Evolutionary conservation across 2,113 vertebrate species (phyloP).

Genomic region (Semnornis frantzii): DNA sequence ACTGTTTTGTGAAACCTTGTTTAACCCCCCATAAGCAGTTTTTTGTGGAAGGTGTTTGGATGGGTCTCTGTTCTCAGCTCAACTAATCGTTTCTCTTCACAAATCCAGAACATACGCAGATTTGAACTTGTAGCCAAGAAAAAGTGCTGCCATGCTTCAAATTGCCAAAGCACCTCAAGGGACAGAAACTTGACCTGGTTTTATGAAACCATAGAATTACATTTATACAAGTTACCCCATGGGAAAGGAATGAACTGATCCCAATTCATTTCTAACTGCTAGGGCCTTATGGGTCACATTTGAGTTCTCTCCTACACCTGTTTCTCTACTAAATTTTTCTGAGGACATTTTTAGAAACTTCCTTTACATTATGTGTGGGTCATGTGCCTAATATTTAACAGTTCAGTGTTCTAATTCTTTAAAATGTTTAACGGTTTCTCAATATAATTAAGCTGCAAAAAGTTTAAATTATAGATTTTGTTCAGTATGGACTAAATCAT

Average conservation of each 20-base stretch:
- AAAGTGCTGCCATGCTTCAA: conserved; percentile 76
- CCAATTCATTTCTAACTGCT: conserved; percentile 79
- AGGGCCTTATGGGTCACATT: conserved; percentile 72
- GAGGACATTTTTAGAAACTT: conserved; percentile 53
- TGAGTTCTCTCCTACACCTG: conserved; percentile 74
- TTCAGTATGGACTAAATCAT: background rate
- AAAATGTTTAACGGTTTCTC: conserved; percentile 15
- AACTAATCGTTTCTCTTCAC: conserved; percentile 35
- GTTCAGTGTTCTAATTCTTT: conserved; percentile 53
- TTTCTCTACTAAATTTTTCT: conserved; percentile 68
- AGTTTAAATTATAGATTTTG: background rate
- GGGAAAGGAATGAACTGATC: conserved; percentile 79
- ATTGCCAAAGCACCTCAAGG: conserved; percentile 76
- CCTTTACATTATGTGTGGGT: conserved; percentile 33
- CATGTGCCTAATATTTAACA: conserved; percentile 54
- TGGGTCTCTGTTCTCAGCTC: conserved; percentile 11
- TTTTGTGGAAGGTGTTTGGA: conserved; percentile 22
- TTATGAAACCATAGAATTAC: conserved; percentile 86
- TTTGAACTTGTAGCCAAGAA: conserved; percentile 77
- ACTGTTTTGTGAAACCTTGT: background rate
- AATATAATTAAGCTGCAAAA: conserved; percentile 25
- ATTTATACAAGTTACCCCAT: conserved; percentile 81
- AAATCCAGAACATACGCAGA: conserved; percentile 60
- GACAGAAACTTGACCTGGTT: conserved; percentile 83
- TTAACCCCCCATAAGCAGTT: background rate